phyloP scores from a whole-genome alignment of 2,113 vertebrate species.

The Pteruthius melanotis region DNA sequence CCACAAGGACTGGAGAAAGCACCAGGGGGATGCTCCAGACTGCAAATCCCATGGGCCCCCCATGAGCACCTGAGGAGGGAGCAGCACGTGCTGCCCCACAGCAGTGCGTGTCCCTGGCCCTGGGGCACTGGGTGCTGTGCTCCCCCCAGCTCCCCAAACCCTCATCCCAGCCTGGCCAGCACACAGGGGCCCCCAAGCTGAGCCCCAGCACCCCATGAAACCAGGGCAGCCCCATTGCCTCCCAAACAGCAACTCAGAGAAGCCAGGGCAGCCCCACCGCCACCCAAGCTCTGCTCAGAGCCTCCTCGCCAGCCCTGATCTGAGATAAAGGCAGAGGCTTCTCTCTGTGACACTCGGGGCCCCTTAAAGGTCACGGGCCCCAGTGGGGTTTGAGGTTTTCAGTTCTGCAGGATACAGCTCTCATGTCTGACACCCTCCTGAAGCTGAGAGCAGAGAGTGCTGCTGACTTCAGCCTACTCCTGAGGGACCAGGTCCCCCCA shows the following conservation, averaged over 20 bases:
- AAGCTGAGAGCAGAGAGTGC: background rate
- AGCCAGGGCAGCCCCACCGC: background rate
- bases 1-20: no score
- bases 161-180: background rate
- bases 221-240: rapidly evolving
- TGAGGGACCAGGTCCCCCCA: background rate
- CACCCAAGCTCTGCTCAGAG: background rate
- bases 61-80: no score
- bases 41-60: no score
- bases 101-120: background rate
- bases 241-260: background rate
- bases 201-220: background rate
- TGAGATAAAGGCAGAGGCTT: background rate
- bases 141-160: background rate
- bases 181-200: background rate
- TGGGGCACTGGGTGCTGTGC: rapidly evolving
- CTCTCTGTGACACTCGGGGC: rapidly evolving
- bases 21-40: no score
- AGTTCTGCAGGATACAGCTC: background rate
- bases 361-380: background rate
- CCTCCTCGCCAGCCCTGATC: background rate
- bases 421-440: background rate
- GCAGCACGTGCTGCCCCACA: background rate
- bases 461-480: background rate
- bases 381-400: background rate